Evolutionary conservation across 2,888 invertebrate species (phyloP), one percentile per base, ranked within the genome.

Genomic region (Polylopha cassiicola): DNA sequence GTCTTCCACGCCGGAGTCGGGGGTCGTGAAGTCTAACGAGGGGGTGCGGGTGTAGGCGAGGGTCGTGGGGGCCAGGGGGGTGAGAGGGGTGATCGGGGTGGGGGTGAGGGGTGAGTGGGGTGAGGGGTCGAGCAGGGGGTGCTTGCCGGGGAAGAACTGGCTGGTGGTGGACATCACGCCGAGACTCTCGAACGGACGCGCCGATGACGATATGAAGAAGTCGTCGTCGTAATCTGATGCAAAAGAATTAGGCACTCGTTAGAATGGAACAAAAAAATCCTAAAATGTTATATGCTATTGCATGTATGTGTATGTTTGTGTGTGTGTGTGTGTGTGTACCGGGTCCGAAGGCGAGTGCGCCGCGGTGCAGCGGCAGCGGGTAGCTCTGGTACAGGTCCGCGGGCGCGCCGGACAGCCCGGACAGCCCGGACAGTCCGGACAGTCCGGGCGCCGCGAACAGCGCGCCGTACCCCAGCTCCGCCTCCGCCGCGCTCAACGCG

Each of bases 191-290:
- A 92, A 92, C n/a, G 92, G 92, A 37, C 89, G 87, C 46, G 90
- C 88, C 17, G 92, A 91, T 44, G 91, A 90, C 51, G 91, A 91
- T 53, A 92, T 90, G 75, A 89, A 92, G 73, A 92, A 92, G 56
- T 92, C 92, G 50, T 91, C 91, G 56, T 89, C 78, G 64, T 86
- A 81, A 55, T 84, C 88, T 88, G 65, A 8, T n/a, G 22, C 28
- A 23, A 13, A 4, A 24, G 31, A 28, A 8, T 21, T 2, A 20
- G 17, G 11, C 8, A 23, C 24, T 24, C 29, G 20, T 11, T 11
- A 11, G 14, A 30, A 9, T 18, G 7, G 4, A 29, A n/a, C n/a
- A n/a, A n/a, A n/a, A n/a, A n/a, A n/a, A n/a, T n/a, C n/a, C n/a
- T n/a, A n/a, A n/a, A n/a, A n/a, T n/a, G n/a, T n/a, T n/a, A n/a